A percentile compares a stretch with the other conserved stretches of the same genome.
Conservation (phyloP, 2,113 vertebrate species). For the Mormoops blainvillei region DNA sequence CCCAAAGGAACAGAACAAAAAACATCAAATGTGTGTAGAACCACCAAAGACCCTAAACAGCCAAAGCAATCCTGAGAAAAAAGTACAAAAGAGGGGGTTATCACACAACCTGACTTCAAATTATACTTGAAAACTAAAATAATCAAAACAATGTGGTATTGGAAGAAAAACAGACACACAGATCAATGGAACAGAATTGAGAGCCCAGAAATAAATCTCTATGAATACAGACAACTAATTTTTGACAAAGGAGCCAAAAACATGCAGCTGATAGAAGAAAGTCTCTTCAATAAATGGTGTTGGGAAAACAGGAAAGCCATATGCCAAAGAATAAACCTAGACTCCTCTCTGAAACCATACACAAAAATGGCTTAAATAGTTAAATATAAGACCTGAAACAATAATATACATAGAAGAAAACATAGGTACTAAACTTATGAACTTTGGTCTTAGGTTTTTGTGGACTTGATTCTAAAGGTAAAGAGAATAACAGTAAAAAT, state of each 20-base stretch:
- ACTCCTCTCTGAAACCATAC: background rate
- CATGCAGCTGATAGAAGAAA: background rate
- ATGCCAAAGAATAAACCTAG: background rate
- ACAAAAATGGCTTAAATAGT: background rate
- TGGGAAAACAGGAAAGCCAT: background rate
- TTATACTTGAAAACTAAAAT: background rate
- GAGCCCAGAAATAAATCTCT: background rate
- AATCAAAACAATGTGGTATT: background rate
- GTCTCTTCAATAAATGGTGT: background rate
- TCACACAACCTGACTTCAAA: background rate
- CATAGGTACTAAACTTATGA: background rate
- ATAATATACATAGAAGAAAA: background rate
- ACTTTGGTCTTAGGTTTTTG: background rate
- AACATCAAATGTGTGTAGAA: background rate
- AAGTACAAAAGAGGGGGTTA: background rate
- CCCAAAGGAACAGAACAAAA: background rate
- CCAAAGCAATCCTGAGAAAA: background rate
- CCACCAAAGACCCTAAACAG: background rate
- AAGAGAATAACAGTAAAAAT: background rate
- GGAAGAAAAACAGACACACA: background rate
- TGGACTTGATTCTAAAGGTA: background rate
- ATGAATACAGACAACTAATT: background rate
- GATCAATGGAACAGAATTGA: background rate
- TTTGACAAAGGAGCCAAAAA: no score
- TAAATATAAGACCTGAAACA: background rate